phyloP scores from a whole-genome alignment of 2,888 invertebrate genomes.

The Rosalia funebris region DNA sequence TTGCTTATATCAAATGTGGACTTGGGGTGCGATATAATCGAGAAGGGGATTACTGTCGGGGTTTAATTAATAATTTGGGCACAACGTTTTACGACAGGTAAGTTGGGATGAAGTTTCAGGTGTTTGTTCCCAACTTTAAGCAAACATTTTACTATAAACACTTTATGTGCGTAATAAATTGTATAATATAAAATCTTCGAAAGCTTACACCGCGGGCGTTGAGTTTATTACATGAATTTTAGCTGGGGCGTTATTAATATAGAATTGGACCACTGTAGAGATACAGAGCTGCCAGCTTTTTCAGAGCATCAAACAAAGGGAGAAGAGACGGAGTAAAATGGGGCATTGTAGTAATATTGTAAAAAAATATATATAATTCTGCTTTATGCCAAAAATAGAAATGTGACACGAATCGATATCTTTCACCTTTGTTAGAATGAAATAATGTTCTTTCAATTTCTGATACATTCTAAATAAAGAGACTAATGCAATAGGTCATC shows the following conservation, averaged over 20 bases:
- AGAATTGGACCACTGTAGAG: too few relatives aligned
- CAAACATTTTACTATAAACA: constrained; percentile 31
- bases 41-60: constrained; percentile 42
- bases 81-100: constrained; percentile 43
- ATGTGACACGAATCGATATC: too few relatives aligned
- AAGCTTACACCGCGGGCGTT: background rate
- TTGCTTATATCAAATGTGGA: constrained; percentile 46
- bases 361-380: too few relatives aligned
- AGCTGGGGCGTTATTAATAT: background rate
- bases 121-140: constrained; percentile 26
- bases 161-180: constrained; percentile 23
- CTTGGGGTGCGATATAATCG: constrained; percentile 36
- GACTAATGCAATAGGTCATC: too few relatives aligned
- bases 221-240: background rate
- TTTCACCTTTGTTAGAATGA: too few relatives aligned
- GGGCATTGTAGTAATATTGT: too few relatives aligned
- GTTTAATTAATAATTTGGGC: constrained; percentile 48
- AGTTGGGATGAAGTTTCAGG: constrained; percentile 41
- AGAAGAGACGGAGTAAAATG: too few relatives aligned
- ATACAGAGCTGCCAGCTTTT: too few relatives aligned
- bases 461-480: too few relatives aligned
- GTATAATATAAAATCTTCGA: constrained; percentile 6
- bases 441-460: too few relatives aligned
- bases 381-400: too few relatives aligned
- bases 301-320: too few relatives aligned